Percentiles rank a stretch among this genome's conserved stretches.
These are phyloP conservation scores for Maconellicoccus hirsutus DNA, from an alignment of 1,140 invertebrate species.

Conservation along the genomic window DNA sequence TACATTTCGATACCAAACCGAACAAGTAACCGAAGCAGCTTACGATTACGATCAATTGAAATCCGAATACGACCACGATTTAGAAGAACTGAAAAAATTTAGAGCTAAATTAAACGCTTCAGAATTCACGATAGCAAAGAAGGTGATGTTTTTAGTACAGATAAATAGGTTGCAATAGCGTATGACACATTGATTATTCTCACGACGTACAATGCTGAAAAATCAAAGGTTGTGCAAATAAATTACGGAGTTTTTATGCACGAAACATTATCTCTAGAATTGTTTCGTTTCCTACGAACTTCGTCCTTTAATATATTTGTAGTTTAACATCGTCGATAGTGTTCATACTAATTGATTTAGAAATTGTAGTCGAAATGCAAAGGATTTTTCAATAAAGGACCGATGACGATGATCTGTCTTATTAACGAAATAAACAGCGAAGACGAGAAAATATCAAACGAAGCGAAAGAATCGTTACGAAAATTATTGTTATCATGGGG, in stretches of 20 bases:
- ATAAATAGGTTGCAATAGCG: background rate
- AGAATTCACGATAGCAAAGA: background rate
- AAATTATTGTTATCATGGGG: background rate
- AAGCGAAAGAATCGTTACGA: background rate
- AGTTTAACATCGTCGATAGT: too few relatives aligned
- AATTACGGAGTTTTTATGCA: background rate
- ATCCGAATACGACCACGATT: background rate
- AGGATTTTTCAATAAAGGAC: background rate
- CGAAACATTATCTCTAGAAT: background rate
- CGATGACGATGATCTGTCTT: background rate
- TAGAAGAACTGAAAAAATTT: background rate
- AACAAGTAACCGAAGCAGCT: background rate
- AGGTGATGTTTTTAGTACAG: background rate
- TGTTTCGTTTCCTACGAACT: background rate
- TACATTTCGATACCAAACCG: background rate
- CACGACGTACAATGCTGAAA: background rate
- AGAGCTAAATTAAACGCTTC: background rate
- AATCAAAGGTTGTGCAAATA: constrained; percentile 7
- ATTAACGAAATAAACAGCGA: background rate
- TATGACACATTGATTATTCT: background rate
- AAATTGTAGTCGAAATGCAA: background rate
- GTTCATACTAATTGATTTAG: too few relatives aligned
- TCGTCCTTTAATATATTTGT: background rate
- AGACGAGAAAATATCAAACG: background rate
- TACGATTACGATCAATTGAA: constrained; percentile 14